Base-by-base conservation (phyloP, 2,113 vertebrate genomes). In the Amblyopsis rosae region DNA sequence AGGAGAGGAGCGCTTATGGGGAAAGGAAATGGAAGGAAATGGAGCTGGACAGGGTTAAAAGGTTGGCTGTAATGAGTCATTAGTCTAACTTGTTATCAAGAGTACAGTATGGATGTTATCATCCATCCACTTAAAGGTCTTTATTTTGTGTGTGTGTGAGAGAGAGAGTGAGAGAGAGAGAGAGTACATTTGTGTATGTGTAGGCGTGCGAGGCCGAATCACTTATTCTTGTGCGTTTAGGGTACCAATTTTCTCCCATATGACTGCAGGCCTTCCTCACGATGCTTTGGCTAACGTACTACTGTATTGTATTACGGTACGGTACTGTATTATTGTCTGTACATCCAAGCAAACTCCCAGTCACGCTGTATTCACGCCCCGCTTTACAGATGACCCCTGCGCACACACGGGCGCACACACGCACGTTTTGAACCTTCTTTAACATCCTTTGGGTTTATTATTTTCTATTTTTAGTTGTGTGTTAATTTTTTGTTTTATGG, bases 281-380 rank as follows among this genome's bases (percentile, higher is more conserved):
- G 61, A 67, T 50, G 63, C 85, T 86, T 83, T 81, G 77, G 9
- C 78, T 92, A 92, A 93, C 82, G 5, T n/a, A n/a, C n/a, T n/a
- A n/a, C n/a, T n/a, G n/a, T n/a, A n/a, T n/a, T n/a, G n/a, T n/a
- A n/a, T n/a, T n/a, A n/a, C n/a, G n/a, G n/a, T n/a, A n/a, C 10
- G 73, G 67, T 84, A 75, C 79, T 76, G 80, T 74, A 82, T 88
- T 87, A 81, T 88, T 62, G 65, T 77, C 71, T 80, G 59, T 68
- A 73, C 62, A 51, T 67, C 75, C 69, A 76, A 58, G 76, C 73
- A 58, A 59, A 61, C 79, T 77, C 62, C 74, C 72, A 59, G 50
- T 83, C 59, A 15, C 51, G 67, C 64, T 64, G 59, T 48, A 3
- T 62, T 84, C 63, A 83, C 66, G 78, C 70, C n/a, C 69, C 46